Evolutionary conservation across 2,113 vertebrate genomes (phyloP), one percentile per base, ranked within the genome.

Genomic region (Leuciscus idus): DNA sequence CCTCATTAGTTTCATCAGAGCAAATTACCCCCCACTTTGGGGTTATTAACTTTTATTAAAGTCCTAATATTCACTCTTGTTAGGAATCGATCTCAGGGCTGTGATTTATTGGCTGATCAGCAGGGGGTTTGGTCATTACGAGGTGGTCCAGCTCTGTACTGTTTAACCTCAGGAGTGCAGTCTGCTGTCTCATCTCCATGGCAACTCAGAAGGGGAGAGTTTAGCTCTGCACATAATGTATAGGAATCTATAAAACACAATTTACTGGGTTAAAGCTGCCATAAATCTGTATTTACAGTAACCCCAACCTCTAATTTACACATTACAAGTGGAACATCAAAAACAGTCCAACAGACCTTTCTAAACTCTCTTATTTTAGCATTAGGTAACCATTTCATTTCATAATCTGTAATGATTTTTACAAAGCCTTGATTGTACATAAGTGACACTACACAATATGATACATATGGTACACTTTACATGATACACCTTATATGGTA

Each of bases 51-150:
- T 6, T 72, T 76, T 57, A 73, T 28, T 87, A 23, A 33, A 61
- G 46, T 48, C 68, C 64, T 81, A 81, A 81, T 59, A 84, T 55
- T 55, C 30, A 36, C 12, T 26, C 6, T 55, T 57, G 19, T 26
- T 89, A 28, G 64, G 52, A 48, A 87, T 80, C 64, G 33, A 85
- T 86, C 57, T 83, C 61, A 59, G 23, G 39, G 57, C 50, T 9
- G 28, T 39, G 52, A 78, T 89, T 70, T 87, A 85, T 78, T 84
- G 66, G 68, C 66, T 64, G 61, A 61, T 87, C 83, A 83, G 85
- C 70, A 70, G 81, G 83, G 46, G 77, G 88, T 28, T 72, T 70
- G 78, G 36, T 52, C 70, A 76, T 87, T 89, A 33, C 61, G 3
- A 52, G 76, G 72, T n/a, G 76, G 85, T 87, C 84, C 55, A 61